Percentiles rank a stretch among this genome's conserved stretches.
These are phyloP conservation scores for Pteruthius melanotis DNA, from an alignment of 2,113 vertebrate genomes.

Conservation along the genomic window DNA sequence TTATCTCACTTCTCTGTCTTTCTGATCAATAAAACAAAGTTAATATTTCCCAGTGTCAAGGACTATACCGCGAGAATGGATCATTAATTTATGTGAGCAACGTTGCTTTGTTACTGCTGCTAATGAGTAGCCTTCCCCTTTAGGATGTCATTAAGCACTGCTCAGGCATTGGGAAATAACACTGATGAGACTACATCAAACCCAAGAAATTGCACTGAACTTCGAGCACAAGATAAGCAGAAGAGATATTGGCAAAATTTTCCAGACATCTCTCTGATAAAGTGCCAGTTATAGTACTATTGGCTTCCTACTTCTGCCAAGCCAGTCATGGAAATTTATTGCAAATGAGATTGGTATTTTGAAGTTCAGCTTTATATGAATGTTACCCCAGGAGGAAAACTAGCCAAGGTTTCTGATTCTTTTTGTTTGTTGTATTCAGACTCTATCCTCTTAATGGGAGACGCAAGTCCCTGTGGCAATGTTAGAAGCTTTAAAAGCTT, in stretches of 20 bases:
- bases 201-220: not conserved
- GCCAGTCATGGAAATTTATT: not conserved
- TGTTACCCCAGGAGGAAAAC: not conserved
- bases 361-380: not conserved
- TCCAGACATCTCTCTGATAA: not conserved
- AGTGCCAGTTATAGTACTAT: not conserved
- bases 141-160: conserved; percentile 6
- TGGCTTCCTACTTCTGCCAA: not conserved
- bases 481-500: conserved; percentile 42
- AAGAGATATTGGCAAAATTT: not conserved
- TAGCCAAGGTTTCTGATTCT: not conserved
- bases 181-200: not conserved
- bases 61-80: not conserved
- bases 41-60: conserved; percentile 26
- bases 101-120: conserved; percentile 13
- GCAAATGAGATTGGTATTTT: not conserved
- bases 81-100: conserved; percentile 12
- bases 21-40: conserved; percentile 42
- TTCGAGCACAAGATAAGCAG: not conserved
- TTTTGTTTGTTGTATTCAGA: not conserved
- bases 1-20: not conserved
- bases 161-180: not conserved
- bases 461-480: not conserved
- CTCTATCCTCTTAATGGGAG: not conserved
- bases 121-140: conserved; percentile 16